Evolutionary conservation across 2,797 vertebrate genomes (phyloP).

Genomic region (Harpagifer antarcticus): DNA sequence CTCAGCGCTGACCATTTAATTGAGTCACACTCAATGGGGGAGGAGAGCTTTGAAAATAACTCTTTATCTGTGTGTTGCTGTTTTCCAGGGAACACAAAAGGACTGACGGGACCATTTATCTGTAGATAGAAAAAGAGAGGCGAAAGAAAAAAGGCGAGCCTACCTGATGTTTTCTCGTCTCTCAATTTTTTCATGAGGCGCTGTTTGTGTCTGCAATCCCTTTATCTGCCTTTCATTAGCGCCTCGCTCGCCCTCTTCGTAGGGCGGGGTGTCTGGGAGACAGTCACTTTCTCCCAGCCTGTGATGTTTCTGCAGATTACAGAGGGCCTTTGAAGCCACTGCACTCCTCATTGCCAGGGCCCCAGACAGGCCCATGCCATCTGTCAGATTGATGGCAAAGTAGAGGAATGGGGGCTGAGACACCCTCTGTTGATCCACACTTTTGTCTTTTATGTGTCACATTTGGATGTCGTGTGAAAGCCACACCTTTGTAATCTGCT

Average conservation of each 20-base stretch:
- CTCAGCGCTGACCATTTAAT: constrained; percentile 72
- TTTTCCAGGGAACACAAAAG: constrained; percentile 82
- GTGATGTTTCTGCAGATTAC: constrained; percentile 99
- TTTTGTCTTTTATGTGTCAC: constrained; percentile 95
- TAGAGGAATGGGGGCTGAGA: constrained; percentile 93
- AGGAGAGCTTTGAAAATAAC: constrained; percentile 83
- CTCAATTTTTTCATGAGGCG: constrained; percentile 79
- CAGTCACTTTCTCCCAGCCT: constrained; percentile 96
- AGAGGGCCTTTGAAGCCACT: constrained; percentile 97
- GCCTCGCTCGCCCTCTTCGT: constrained; percentile 93
- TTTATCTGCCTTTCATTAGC: constrained; percentile 99
- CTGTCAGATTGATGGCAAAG: constrained; percentile 94
- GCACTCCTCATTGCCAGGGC: constrained; percentile 92
- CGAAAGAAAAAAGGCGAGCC: constrained; percentile 89
- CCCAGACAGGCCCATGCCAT: constrained; percentile 95
- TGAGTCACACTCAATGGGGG: constrained; percentile 70
- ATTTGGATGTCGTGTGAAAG: constrained; percentile 87
- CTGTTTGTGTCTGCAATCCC: constrained; percentile 92
- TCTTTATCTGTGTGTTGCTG: constrained; percentile 83
- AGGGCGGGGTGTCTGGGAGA: constrained; percentile 93
- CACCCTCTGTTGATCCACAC: constrained; percentile 94
- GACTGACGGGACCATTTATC: constrained; percentile 91
- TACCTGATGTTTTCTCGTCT: constrained; percentile 81
- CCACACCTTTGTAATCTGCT: constrained; percentile 93
- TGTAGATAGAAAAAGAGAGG: constrained; percentile 87